Evolutionary conservation across 2,113 vertebrate genomes (phyloP), one percentile per base, ranked within the genome.

Genomic region (Charadrius vociferus): DNA sequence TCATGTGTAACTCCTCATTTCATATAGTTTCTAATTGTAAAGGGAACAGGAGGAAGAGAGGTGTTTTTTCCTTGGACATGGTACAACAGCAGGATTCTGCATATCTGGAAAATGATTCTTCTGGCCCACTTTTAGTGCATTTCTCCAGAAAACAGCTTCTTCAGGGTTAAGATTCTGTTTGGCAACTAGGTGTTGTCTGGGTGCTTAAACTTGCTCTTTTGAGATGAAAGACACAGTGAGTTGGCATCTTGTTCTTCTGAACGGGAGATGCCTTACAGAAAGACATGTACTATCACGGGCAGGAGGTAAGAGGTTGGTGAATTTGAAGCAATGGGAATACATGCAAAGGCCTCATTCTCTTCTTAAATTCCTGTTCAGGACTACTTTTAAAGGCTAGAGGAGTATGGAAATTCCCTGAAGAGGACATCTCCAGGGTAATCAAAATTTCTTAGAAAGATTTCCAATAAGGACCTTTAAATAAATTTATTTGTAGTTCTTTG

Each of bases 1-100:
- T 82, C 55, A 49, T 47, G 39, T 88, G 83, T 93, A 97, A 90
- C 88, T 96, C 56, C 78, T 81, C 53, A 92, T 94, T 84, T 80
- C 63, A 78, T 84, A 78, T 52, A 18, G 49, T 78, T 97, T 93
- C 53, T 94, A 95, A 86, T 68, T 88, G 49, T 73, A 41, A 94
- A 94, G 18, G 81, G n/a, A 95, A 91, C 24, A 16, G 41, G 39
- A 67, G 19, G n/a, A 91, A 87, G 2, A 80, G 55, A 68, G 49
- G 9, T 27, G 43, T 56, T 72, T 67, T 41, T 82, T n/a, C 36
- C 32, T 86, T 45, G 24, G 14, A 37, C 2, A 1, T 62, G 7
- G 6, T 78, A 34, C 14, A 56, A 52, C 23, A 78, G 16, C 0
- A 0, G 14, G 16, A 78, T 3, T 68, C 36, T 71, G 11, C 39